phyloP scores from a whole-genome alignment of 64 coral and sea anemone species.

The Porites lutea region DNA sequence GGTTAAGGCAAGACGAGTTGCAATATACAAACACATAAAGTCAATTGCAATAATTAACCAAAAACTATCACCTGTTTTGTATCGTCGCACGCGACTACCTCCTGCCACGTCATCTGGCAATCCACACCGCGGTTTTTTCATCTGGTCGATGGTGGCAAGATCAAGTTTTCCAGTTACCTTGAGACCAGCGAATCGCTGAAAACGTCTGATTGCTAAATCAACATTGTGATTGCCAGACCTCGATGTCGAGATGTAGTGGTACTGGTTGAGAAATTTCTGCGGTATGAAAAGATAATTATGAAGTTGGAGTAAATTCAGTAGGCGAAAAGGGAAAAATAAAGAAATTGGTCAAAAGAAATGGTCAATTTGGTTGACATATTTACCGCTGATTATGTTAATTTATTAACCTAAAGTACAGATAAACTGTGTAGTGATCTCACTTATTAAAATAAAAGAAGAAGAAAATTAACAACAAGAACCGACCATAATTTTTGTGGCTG shows the following conservation, averaged over 20 bases:
- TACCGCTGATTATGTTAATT: too few species aligned
- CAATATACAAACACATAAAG: too few species aligned
- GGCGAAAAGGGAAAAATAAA: neutral
- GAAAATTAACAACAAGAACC: too few species aligned
- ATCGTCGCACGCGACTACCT: constrained; percentile 7
- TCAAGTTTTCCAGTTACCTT: constrained; percentile 76
- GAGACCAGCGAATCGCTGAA: constrained; percentile 82
- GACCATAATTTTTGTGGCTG: too few species aligned
- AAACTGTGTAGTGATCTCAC: too few species aligned
- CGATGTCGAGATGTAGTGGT: constrained; percentile 72
- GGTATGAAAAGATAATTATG: neutral
- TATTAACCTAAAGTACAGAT: too few species aligned
- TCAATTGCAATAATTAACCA: too few species aligned
- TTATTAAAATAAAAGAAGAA: too few species aligned
- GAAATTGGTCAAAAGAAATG: too few species aligned
- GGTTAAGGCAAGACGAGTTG: too few species aligned
- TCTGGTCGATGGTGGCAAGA: constrained; percentile 53
- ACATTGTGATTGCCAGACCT: constrained; percentile 83
- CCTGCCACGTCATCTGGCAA: constrained; percentile 74
- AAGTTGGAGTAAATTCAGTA: neutral
- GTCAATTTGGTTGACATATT: too few species aligned
- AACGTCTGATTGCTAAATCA: constrained; percentile 58
- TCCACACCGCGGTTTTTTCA: constrained; percentile 91
- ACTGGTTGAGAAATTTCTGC: constrained; percentile 71
- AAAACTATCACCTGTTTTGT: neutral